phyloP scores from a whole-genome alignment of 2,113 vertebrate genomes.

The Loxodonta africana region DNA sequence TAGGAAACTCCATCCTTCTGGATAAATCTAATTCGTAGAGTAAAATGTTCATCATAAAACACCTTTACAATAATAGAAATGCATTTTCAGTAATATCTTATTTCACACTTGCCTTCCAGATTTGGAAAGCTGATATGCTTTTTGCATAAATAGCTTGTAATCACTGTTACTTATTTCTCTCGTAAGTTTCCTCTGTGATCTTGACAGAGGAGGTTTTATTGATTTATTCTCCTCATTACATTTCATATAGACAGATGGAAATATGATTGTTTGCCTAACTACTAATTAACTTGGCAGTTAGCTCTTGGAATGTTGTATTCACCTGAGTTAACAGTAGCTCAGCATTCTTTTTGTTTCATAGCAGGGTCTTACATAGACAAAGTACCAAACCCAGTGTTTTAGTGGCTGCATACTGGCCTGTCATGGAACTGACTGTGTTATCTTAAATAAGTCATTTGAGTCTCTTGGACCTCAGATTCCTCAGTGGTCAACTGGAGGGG shows the following conservation, averaged over 20 bases:
- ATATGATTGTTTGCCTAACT: not conserved
- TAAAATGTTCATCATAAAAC: not conserved
- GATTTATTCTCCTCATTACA: not conserved
- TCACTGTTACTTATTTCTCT: not conserved
- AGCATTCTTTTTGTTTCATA: not conserved
- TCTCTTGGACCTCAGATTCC: not conserved
- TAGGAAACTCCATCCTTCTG: not conserved
- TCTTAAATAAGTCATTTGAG: not conserved
- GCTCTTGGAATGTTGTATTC: not conserved
- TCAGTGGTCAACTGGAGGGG: not conserved
- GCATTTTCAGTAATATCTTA: not conserved
- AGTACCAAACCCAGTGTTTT: not conserved
- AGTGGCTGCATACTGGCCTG: not conserved
- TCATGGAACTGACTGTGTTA: not conserved
- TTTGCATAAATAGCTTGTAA: not conserved
- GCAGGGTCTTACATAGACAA: not conserved
- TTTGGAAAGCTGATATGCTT: not conserved
- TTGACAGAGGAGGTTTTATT: not conserved
- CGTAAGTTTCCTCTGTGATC: not conserved
- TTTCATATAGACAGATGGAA: not conserved
- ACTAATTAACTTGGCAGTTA: conserved; percentile 2
- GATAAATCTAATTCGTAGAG: not conserved
- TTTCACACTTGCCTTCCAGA: not conserved
- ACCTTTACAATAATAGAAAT: not conserved
- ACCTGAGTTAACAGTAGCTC: not conserved